Evolutionary conservation across 2,113 vertebrate species (phyloP), one percentile per base, ranked within the genome.

Genomic region (Cottus gobio): DNA sequence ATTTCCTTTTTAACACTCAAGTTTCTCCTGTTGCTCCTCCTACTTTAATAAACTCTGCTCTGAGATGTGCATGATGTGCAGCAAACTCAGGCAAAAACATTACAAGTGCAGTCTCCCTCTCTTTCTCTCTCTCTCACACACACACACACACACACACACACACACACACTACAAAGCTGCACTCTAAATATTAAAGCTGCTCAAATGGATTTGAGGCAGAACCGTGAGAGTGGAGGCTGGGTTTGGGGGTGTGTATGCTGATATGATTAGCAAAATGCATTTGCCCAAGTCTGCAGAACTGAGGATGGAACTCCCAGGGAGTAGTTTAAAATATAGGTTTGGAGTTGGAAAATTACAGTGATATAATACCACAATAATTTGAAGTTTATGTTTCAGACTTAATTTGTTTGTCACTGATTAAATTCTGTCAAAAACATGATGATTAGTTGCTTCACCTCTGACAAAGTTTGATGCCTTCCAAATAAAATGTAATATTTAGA

Each of bases 171-270:
- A 68, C 50, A 68, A 83, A 84, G 77, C 78, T 74, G 86, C 85
- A 85, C 87, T 81, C 83, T 71, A 76, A 85, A 90, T 90, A 90
- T 90, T 81, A 90, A 91, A 93, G 82, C 87, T 88, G 79, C 86
- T 87, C 80, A 89, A 92, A 89, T 85, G 87, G 91, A 93, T 92
- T 92, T 91, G 80, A 83, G 82, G 89, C 89, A 87, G 84, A 90
- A 89, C 84, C 77, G 77, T 81, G 84, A 76, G 84, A 77, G 77
- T 79, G 82, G 83, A 83, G 80, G 89, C 82, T 71, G 82, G 48
- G 84, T 79, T 89, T 84, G 60, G 57, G 79, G 70, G 80, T 50
- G 82, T 77, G 79, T 81, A 71, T 80, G 78, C 75, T 83, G 80
- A 85, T 89, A 75, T 85, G 86, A 89, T 91, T 89, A 91, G 68